A percentile compares a stretch with the other conserved stretches of the same genome.
These are phyloP conservation scores for Spilosoma lubricipeda DNA, from an alignment of 2,888 invertebrate species.

Conservation along the genomic window DNA sequence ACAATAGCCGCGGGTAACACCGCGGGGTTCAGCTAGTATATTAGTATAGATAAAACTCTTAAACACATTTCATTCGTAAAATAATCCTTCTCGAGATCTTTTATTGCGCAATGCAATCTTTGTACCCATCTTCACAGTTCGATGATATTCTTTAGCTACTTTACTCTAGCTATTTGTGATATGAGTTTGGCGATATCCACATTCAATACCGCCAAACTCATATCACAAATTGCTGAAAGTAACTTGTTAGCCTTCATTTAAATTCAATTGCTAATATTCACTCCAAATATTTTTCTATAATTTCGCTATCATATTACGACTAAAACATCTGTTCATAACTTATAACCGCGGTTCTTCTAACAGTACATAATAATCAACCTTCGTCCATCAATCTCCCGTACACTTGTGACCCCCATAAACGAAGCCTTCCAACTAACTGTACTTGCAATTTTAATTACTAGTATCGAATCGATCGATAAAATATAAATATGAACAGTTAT, in stretches of 20 bases:
- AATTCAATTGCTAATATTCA: background rate
- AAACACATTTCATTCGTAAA: too few species aligned
- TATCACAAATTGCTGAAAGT: background rate
- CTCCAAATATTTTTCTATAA: background rate
- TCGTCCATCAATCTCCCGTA: conserved; percentile 20
- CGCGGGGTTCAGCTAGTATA: too few species aligned
- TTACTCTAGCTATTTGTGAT: too few species aligned
- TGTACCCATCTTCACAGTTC: too few species aligned
- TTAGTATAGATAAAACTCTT: too few species aligned
- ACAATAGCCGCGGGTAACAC: too few species aligned
- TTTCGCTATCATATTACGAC: background rate
- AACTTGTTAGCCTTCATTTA: background rate
- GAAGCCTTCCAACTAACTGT: conserved; percentile 29
- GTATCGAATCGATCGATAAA: conserved; percentile 42
- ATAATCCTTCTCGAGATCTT: too few species aligned
- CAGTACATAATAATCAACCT: conserved; percentile 17
- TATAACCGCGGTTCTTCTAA: conserved; percentile 6
- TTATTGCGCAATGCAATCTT: too few species aligned
- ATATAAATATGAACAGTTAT: conserved; percentile 38
- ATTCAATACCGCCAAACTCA: too few species aligned
- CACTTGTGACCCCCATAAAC: conserved; percentile 14
- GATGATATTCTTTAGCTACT: too few species aligned
- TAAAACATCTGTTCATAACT: background rate
- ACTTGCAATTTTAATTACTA: conserved; percentile 38
- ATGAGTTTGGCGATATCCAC: too few species aligned